Conservation (phyloP, 2,797 vertebrate species). For the Syndactyla subalaris region DNA sequence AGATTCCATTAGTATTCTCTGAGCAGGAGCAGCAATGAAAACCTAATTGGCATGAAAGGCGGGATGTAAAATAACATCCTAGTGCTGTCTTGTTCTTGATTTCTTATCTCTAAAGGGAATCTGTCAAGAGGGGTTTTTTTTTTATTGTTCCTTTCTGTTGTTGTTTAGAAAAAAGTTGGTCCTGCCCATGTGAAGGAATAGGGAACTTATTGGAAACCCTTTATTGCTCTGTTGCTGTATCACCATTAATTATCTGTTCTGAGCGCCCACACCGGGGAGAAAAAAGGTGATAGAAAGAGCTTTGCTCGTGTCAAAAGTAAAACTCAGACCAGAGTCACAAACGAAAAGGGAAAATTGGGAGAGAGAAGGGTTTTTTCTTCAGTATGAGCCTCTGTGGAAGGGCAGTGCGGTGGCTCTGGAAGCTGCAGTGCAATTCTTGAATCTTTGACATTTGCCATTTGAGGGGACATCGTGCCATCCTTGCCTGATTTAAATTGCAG, state of each 20-base stretch:
- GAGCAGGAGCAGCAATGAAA: slow-evolving; percentile 19
- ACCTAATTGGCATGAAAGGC: background rate
- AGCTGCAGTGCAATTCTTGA: background rate
- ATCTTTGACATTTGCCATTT: background rate
- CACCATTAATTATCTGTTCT: slow-evolving; percentile 20
- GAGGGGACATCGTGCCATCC: background rate
- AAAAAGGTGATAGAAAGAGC: background rate
- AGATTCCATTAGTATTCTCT: background rate
- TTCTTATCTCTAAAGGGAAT: slow-evolving; percentile 25
- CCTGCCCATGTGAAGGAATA: background rate
- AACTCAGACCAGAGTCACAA: background rate
- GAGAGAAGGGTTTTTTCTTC: background rate
- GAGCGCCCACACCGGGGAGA: background rate
- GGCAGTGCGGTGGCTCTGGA: background rate
- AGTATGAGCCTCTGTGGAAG: background rate
- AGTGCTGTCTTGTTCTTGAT: background rate
- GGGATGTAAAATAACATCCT: slow-evolving; percentile 11
- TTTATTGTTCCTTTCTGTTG: background rate
- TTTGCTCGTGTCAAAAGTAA: background rate
- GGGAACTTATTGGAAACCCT: background rate
- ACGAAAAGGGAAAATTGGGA: background rate
- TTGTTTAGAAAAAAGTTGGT: background rate
- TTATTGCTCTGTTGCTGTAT: background rate
- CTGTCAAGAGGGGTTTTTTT: background rate
- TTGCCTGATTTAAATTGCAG: background rate